Evolutionary conservation across 2,888 invertebrate genomes (phyloP).

Genomic region (Drosophila phalerata): DNA sequence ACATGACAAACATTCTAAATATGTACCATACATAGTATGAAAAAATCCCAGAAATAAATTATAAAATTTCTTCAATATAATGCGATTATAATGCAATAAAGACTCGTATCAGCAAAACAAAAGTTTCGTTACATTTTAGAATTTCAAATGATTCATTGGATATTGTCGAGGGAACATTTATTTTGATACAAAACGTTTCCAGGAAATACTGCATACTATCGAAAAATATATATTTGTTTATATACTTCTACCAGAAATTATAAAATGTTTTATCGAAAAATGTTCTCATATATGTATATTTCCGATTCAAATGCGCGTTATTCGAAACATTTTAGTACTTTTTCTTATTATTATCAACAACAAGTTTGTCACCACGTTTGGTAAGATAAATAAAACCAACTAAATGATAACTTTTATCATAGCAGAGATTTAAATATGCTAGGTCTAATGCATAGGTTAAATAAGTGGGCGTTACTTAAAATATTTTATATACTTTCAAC

Average conservation of each 20-base stretch:
- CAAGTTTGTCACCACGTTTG: conserved; percentile 6
- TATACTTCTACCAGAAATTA: not conserved
- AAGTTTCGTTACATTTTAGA: not conserved
- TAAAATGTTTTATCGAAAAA: no score
- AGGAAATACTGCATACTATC: conserved; percentile 19
- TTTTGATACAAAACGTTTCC: not conserved
- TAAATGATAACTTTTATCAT: conserved; percentile 36
- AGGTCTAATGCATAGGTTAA: conserved; percentile 13
- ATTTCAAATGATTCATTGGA: conserved; percentile 16
- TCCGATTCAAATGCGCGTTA: conserved; percentile 12
- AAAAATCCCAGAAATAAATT: not conserved
- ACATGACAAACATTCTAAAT: conserved; percentile 41
- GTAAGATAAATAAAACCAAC: conserved; percentile 16
- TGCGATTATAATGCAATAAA: not conserved
- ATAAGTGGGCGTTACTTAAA: conserved; percentile 19
- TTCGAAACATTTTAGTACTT: not conserved
- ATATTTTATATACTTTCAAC: conserved; percentile 37
- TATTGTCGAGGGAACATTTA: not conserved
- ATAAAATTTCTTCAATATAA: not conserved
- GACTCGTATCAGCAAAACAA: not conserved
- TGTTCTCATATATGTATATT: not conserved
- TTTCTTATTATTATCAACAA: conserved; percentile 2
- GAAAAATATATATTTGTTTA: not conserved
- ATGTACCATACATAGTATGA: not conserved
- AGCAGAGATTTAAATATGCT: conserved; percentile 21